Evolutionary conservation across 1,140 invertebrate species (phyloP), one percentile per base, ranked within the genome.

Genomic region (Eubasilissa regina): DNA sequence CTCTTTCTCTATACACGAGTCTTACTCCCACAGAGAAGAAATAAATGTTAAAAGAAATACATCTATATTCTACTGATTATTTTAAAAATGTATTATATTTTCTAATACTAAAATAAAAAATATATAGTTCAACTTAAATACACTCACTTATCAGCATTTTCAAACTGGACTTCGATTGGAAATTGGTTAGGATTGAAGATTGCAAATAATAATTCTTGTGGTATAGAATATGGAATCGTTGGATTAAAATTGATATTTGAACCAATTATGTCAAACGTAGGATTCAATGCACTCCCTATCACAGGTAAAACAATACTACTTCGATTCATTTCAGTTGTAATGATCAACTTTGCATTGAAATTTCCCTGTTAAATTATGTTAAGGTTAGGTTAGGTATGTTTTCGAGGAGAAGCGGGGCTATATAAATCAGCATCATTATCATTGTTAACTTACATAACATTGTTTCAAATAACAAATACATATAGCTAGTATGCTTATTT

Each of bases 151-250:
- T 43, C 0, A 17, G 35, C 7, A 56, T 75, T 75, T 75, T 47
- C 47, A 35, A 75, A 75, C 17, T 75, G 55, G 9, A 75, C 13
- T 48, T 35, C 62, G 0, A 75, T 25, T 12, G 43, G 25, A 9
- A 25, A 62, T 15, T 6, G 10, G 44, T 60, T 75, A 3, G 74
- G 74, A 75, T 75, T 75, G 35, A 21, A 75, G 15, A 75, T 44
- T 7, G 55, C 74, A 62, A 75, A 75, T 10, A 75, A n/a, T 7
- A 60, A 13, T 60, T 60, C 55, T 62, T 62, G 56, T 1, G 55
- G 15, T 4, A 21, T 15, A 10, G 74, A 75, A 25, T 62, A 15
- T 0, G 74, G 74, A 12, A 75, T 9, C 9, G 48, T 62, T 7
- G 74, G 35, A 3, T 48, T 8, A n/a, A 75, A 75, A 17, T 62